Evolutionary conservation across 2,113 vertebrate species (phyloP).

Genomic region (Notiomystis cincta): DNA sequence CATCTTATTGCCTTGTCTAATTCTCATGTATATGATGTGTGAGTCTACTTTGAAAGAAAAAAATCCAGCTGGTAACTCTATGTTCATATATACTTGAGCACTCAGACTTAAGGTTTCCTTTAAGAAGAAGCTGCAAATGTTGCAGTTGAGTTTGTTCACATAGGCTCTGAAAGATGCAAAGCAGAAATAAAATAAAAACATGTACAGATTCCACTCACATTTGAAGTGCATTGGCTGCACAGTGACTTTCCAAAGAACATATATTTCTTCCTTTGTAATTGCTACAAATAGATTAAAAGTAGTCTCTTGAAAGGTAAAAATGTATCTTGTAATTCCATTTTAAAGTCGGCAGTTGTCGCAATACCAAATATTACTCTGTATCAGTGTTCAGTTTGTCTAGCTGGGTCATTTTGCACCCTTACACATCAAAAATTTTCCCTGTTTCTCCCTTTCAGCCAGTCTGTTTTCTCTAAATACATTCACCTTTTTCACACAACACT

Average conservation of each 20-base stretch:
- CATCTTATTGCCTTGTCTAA: background rate
- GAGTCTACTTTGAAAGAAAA: background rate
- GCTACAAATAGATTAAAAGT: background rate
- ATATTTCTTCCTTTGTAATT: background rate
- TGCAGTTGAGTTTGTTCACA: background rate
- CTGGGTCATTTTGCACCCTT: background rate
- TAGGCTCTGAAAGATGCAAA: background rate
- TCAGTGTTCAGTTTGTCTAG: background rate
- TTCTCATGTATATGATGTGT: background rate
- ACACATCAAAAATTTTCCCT: background rate
- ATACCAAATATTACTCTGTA: background rate
- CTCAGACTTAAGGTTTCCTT: background rate
- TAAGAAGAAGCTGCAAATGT: background rate
- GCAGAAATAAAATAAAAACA: background rate
- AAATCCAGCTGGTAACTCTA: background rate
- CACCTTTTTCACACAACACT: background rate
- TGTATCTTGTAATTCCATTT: background rate
- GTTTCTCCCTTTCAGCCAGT: background rate
- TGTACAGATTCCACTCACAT: fast-evolving
- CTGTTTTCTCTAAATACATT: background rate
- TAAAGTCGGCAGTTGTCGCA: background rate
- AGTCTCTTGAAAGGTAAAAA: background rate
- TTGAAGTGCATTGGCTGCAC: background rate
- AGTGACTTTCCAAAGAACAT: background rate
- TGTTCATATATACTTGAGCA: background rate